Evolutionary conservation across 2,113 vertebrate species (phyloP).

Genomic region (Nyctereutes procyonoides): DNA sequence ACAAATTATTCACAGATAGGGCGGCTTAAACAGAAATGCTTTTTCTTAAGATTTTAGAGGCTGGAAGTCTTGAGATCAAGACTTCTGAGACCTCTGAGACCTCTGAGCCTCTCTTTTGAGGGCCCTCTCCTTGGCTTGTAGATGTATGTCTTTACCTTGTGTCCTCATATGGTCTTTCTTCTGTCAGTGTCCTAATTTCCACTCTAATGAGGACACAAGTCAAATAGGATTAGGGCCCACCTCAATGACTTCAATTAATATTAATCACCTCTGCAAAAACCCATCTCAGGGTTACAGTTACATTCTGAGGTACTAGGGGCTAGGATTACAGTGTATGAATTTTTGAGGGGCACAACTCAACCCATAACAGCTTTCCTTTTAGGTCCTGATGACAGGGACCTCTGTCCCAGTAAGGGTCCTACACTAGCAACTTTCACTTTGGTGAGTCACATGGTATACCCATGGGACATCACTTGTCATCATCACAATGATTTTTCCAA

Average conservation of each 20-base stretch:
- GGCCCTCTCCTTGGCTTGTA: neutral
- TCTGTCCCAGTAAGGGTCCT: neutral
- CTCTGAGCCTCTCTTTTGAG: neutral
- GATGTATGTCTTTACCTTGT: neutral
- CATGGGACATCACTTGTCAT: neutral
- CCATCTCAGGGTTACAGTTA: neutral
- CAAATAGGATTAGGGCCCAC: neutral
- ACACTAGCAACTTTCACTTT: neutral
- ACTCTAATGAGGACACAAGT: neutral
- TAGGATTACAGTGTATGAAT: neutral
- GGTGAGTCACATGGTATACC: neutral
- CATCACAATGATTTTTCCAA: neutral
- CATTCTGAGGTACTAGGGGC: neutral
- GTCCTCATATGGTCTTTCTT: accelerated
- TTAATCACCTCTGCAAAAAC: neutral
- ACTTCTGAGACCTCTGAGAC: neutral
- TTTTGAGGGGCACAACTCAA: neutral
- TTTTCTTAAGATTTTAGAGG: neutral
- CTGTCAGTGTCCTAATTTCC: neutral
- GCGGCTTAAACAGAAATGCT: neutral
- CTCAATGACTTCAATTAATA: neutral
- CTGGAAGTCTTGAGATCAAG: neutral
- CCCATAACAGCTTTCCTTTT: neutral
- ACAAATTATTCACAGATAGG: accelerated
- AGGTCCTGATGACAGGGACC: neutral